phyloP scores from a whole-genome alignment of 2,888 invertebrate species.

The Napeogenes sylphis region DNA sequence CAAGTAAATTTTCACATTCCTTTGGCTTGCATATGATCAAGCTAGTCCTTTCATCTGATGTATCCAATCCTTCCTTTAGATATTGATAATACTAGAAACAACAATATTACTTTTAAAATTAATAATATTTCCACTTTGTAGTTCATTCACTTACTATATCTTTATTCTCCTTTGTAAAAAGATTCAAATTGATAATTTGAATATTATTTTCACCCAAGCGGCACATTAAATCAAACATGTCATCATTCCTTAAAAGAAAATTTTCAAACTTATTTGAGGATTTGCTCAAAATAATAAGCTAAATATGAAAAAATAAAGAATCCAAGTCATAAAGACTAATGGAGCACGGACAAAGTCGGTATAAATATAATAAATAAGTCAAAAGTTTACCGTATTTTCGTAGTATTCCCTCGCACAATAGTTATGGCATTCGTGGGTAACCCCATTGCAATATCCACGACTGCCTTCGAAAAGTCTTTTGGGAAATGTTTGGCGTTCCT shows the following conservation, averaged over 20 bases:
- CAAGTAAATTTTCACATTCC: slow-evolving; percentile 75
- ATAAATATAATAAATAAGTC: slow-evolving; percentile 7
- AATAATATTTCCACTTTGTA: not conserved
- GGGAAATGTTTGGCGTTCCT: too few species aligned
- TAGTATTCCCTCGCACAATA: slow-evolving; percentile 63
- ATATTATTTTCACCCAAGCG: slow-evolving; percentile 52
- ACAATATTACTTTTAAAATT: slow-evolving; percentile 1
- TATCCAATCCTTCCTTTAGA: slow-evolving; percentile 67
- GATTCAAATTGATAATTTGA: slow-evolving; percentile 58
- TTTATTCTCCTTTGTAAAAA: slow-evolving; percentile 50
- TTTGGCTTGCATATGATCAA: slow-evolving; percentile 74
- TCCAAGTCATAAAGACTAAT: slow-evolving; percentile 4
- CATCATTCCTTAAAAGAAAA: slow-evolving; percentile 21
- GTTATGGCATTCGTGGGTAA: slow-evolving; percentile 57
- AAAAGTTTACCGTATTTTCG: slow-evolving; percentile 53
- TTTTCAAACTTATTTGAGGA: slow-evolving; percentile 3
- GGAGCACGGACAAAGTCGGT: not conserved
- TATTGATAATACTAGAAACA: slow-evolving; percentile 70
- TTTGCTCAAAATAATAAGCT: slow-evolving; percentile 14
- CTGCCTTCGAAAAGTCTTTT: slow-evolving; percentile 53
- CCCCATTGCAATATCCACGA: slow-evolving; percentile 65
- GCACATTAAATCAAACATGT: slow-evolving; percentile 51
- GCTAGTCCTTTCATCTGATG: slow-evolving; percentile 69
- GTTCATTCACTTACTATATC: slow-evolving; percentile 45
- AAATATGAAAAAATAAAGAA: not conserved